These are phyloP conservation scores for Meiosimyza decipiens DNA, from an alignment of 2,888 invertebrate genomes.

Conservation along the genomic window DNA sequence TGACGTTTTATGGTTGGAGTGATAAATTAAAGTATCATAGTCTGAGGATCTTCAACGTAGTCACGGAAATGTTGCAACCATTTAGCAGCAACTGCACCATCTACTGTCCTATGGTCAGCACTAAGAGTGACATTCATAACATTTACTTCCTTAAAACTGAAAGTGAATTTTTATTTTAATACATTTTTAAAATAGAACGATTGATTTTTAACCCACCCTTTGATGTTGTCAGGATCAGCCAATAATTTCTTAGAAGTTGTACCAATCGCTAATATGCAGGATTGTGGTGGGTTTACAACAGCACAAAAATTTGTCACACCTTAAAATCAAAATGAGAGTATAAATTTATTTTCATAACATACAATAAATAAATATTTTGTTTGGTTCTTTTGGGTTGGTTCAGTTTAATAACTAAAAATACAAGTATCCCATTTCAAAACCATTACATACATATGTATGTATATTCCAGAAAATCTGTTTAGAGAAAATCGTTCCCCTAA, in stretches of 20 bases:
- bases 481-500: too few relatives aligned
- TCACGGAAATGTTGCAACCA: conserved; percentile 93
- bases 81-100: conserved; percentile 97
- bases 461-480: too few relatives aligned
- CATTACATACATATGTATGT: too few relatives aligned
- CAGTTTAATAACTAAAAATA: too few relatives aligned
- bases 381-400: too few relatives aligned
- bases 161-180: conserved; percentile 36
- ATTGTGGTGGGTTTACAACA: conserved; percentile 96
- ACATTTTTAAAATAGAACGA: not conserved
- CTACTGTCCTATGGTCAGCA: conserved; percentile 96
- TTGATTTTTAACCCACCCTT: conserved; percentile 73
- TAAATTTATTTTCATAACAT: not conserved
- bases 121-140: conserved; percentile 92
- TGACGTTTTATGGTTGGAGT: not conserved
- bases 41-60: conserved; percentile 90
- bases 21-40: conserved; percentile 86
- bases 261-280: conserved; percentile 93
- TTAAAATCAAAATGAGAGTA: conserved; percentile 48
- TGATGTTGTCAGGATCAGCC: conserved; percentile 75
- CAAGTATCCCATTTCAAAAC: too few relatives aligned
- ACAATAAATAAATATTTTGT: too few relatives aligned
- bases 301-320: conserved; percentile 90
- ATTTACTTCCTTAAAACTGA: conserved; percentile 78
- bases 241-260: conserved; percentile 80